Base-by-base conservation (phyloP, 2,797 vertebrate species). In the Pitangus sulphuratus region DNA sequence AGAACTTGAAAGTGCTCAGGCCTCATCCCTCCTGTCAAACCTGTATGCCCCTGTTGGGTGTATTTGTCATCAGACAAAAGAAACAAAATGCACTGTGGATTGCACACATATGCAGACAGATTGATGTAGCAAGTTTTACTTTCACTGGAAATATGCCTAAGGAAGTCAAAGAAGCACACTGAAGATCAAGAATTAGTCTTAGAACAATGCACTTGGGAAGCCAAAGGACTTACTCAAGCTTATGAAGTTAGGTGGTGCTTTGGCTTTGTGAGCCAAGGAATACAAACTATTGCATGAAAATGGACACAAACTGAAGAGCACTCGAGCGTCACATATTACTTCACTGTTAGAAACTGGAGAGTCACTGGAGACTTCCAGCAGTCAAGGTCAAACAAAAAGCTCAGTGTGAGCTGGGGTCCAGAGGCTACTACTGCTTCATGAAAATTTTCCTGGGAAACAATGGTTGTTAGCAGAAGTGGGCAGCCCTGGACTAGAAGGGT, bases 131-230 rank as follows among this genome's bases (percentile, higher is more conserved):
- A 88, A 91, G 39, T 57, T 78, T 76, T 84, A 54, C 54, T 93
- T 91, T 80, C 58, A 30, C 31, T 71, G 65, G 54, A 93, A 88
- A 69, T 14, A 17, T n/a, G 45, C 47, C 57, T 48, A 51, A 84
- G 25, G 51, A 89, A 74, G 42, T 65, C 65, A 84, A 78, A 89
- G 71, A 26, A 69, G 6, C 0, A 4, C 1, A 0, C 4, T 62
- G 62, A 84, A 88, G 50, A 65, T 65, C 83, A 72, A 74, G 39
- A 91, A 90, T 65, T 94, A 81, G 44, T 88, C 72, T 93, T 50
- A 50, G 54, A 90, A 84, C 69, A 75, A 57, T 57, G 39, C 8
- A 9, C 22, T 69, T 61, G 56, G 21, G 0, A 7, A 94, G 35
- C 17, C 50, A 71, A 69, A 82, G 9, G 4, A 66, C 66, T 81